These are phyloP conservation scores for Drosophila mimica DNA, from an alignment of 2,888 invertebrate species.

Conservation along the genomic window DNA sequence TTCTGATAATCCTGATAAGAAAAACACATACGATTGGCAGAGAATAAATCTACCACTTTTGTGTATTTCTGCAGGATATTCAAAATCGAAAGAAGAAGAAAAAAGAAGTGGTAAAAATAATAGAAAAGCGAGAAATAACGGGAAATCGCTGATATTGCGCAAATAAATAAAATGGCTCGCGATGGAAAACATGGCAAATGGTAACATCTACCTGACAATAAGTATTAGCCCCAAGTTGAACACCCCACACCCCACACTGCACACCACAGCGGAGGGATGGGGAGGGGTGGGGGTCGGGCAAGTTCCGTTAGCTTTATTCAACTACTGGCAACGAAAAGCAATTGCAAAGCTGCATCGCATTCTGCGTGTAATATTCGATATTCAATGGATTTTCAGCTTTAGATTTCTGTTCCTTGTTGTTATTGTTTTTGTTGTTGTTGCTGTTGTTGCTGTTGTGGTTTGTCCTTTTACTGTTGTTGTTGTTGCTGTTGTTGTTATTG, in stretches of 20 bases:
- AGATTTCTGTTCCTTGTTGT: conserved; percentile 24
- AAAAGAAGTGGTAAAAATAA: background rate
- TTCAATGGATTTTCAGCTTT: conserved; percentile 47
- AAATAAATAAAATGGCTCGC: conserved; percentile 56
- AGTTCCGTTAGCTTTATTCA: conserved; percentile 35
- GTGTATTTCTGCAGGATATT: conserved; percentile 15
- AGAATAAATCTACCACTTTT: background rate
- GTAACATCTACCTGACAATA: conserved; percentile 66
- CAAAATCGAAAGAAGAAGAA: background rate
- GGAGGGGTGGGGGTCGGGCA: background rate
- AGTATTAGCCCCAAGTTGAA: conserved; percentile 56
- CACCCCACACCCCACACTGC: background rate
- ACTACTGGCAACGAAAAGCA: conserved; percentile 50
- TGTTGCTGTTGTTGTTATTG: conserved; percentile 24
- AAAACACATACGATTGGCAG: background rate
- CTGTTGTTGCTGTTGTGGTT: conserved; percentile 19
- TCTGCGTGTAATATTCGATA: conserved; percentile 63
- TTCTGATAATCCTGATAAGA: no score
- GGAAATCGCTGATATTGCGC: conserved; percentile 59
- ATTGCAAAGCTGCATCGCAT: conserved; percentile 61
- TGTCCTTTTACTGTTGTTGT: conserved; percentile 1
- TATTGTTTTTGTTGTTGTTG: conserved; percentile 16
- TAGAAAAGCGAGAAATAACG: background rate
- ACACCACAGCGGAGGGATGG: background rate
- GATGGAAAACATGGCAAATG: conserved; percentile 34